Percentiles rank a stretch among this genome's conserved stretches.
Conservation (phyloP, 2,797 vertebrate genomes). For the Gallinago stenura region DNA sequence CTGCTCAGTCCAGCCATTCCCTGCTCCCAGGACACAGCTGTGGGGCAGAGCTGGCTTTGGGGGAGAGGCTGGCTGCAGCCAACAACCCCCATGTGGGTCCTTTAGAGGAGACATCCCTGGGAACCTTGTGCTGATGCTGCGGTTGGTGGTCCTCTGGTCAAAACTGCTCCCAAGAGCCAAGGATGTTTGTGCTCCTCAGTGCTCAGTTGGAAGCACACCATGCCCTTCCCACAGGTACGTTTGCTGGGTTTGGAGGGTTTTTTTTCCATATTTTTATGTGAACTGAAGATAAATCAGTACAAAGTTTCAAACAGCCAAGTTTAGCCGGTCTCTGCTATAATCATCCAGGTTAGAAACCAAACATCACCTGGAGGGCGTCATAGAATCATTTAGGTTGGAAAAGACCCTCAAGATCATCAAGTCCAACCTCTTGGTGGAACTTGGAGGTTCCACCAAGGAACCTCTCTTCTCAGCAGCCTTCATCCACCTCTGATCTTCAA, state of each 20-base stretch:
- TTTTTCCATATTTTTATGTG: neutral
- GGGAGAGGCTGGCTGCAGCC: neutral
- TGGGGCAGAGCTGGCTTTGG: neutral
- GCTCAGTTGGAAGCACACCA: neutral
- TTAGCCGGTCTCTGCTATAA: neutral
- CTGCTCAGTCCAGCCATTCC: neutral
- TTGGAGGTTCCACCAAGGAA: too few relatives aligned
- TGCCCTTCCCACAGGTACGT: neutral
- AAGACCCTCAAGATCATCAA: too few relatives aligned
- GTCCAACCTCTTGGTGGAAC: too few relatives aligned
- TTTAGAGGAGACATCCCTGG: neutral
- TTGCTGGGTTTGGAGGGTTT: neutral
- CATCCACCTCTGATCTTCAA: neutral
- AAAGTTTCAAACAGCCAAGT: neutral
- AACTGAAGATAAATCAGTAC: neutral
- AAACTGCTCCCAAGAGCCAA: neutral
- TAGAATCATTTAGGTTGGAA: too few relatives aligned
- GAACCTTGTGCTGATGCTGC: rapidly evolving
- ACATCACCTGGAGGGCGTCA: neutral
- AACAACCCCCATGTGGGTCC: rapidly evolving
- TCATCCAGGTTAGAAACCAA: neutral
- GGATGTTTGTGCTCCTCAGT: neutral
- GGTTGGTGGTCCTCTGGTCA: neutral
- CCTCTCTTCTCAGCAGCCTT: neutral
- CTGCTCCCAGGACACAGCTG: neutral